phyloP scores from a whole-genome alignment of 2,888 invertebrate species.

The Corbicula japonica region DNA sequence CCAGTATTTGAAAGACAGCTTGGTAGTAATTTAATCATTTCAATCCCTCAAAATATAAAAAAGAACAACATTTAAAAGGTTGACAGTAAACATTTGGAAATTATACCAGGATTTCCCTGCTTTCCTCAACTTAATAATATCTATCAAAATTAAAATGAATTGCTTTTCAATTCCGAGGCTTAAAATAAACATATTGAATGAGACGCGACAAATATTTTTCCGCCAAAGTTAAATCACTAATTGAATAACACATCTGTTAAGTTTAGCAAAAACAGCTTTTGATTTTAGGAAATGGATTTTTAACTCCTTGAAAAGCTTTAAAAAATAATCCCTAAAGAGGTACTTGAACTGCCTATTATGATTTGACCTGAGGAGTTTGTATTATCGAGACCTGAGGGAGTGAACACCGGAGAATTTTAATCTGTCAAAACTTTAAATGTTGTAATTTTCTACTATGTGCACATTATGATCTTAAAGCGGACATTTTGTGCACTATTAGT shows the following conservation, averaged over 20 bases:
- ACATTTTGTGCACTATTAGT: no score
- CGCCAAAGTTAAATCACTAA: conserved; percentile 13
- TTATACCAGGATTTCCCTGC: background rate
- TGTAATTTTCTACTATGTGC: no score
- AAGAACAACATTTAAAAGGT: no score
- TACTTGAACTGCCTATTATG: conserved; percentile 6
- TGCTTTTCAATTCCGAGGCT: background rate
- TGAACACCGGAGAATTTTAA: no score
- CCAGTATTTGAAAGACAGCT: no score
- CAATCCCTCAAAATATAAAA: no score
- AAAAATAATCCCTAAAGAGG: conserved; percentile 17
- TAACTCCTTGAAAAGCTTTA: conserved; percentile 1
- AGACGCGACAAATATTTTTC: conserved; percentile 23
- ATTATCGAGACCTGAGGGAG: conserved; percentile 6
- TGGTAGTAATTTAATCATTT: no score
- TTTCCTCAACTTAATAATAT: background rate
- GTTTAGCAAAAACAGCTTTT: conserved; percentile 6
- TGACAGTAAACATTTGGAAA: no score
- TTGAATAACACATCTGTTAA: conserved; percentile 33
- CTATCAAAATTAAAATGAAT: conserved; percentile 1
- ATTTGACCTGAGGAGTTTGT: background rate
- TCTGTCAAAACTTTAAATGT: no score
- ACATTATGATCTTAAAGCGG: no score
- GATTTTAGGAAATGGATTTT: conserved; percentile 18
- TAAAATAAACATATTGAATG: conserved; percentile 9